Conservation (phyloP, 2,888 invertebrate species). For the Aphidoletes aphidimyza region DNA sequence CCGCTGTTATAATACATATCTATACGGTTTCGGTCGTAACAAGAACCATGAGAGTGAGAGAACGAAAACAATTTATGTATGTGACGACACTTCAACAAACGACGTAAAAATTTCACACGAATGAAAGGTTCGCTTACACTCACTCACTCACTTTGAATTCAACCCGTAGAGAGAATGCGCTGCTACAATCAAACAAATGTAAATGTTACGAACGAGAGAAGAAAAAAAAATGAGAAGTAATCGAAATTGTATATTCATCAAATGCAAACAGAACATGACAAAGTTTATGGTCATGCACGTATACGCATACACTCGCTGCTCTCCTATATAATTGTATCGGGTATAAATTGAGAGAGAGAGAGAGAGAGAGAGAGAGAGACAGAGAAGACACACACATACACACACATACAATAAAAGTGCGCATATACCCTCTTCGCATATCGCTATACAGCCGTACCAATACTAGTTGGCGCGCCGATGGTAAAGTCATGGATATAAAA, state of each 20-base stretch:
- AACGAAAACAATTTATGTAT: neutral
- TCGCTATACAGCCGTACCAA: neutral
- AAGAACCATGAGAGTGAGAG: neutral
- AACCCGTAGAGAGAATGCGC: constrained; percentile 7
- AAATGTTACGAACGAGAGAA: neutral
- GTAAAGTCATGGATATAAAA: neutral
- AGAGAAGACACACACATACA: too few species aligned
- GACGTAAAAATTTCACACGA: neutral
- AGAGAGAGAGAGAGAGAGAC: too few species aligned
- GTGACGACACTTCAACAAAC: constrained; percentile 35
- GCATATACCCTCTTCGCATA: constrained; percentile 5
- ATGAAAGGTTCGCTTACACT: too few species aligned
- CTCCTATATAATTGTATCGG: neutral
- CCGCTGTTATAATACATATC: too few species aligned
- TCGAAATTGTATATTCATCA: constrained; percentile 29
- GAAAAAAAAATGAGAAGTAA: too few species aligned
- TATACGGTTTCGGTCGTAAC: neutral
- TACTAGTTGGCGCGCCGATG: neutral
- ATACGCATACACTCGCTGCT: neutral
- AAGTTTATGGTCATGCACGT: neutral
- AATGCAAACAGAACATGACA: neutral
- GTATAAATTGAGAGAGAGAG: neutral
- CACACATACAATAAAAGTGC: constrained; percentile 13
- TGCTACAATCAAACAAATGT: constrained; percentile 37
- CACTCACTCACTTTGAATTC: too few species aligned